These are phyloP conservation scores for Ferdinandea cuprea DNA, from an alignment of 2,888 invertebrate species.

Conservation along the genomic window DNA sequence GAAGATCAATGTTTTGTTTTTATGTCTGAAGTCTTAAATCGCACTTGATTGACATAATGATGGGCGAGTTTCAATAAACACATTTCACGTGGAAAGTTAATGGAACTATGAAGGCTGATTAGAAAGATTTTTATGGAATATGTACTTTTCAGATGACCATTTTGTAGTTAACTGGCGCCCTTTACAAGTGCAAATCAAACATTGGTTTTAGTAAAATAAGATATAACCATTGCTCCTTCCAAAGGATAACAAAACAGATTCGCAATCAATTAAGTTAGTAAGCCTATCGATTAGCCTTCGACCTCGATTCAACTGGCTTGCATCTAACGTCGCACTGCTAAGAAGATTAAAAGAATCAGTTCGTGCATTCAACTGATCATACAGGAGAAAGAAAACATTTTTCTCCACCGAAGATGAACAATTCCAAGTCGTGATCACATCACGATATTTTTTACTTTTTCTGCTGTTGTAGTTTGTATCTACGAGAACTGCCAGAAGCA, in stretches of 20 bases:
- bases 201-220: neutral
- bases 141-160: no score
- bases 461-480: neutral
- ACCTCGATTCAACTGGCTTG: conserved; percentile 28
- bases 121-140: no score
- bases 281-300: conserved; percentile 51
- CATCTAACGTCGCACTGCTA: conserved; percentile 33
- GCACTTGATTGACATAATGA: conserved; percentile 69
- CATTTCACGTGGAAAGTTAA: no score
- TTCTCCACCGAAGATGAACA: conserved; percentile 52
- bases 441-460: conserved; percentile 20
- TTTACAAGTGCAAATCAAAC: no score
- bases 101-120: no score
- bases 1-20: conserved; percentile 63
- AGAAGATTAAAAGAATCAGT: conserved; percentile 52
- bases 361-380: conserved; percentile 62
- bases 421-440: conserved; percentile 72
- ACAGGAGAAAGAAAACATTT: conserved; percentile 15
- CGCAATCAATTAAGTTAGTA: conserved; percentile 61
- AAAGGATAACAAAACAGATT: conserved; percentile 4
- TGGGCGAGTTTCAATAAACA: conserved; percentile 39
- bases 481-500: conserved; percentile 63
- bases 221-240: conserved; percentile 3
- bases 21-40: neutral
- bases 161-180: no score